phyloP scores from a whole-genome alignment of 2,888 invertebrate genomes.

The Sussaba pulchella region DNA sequence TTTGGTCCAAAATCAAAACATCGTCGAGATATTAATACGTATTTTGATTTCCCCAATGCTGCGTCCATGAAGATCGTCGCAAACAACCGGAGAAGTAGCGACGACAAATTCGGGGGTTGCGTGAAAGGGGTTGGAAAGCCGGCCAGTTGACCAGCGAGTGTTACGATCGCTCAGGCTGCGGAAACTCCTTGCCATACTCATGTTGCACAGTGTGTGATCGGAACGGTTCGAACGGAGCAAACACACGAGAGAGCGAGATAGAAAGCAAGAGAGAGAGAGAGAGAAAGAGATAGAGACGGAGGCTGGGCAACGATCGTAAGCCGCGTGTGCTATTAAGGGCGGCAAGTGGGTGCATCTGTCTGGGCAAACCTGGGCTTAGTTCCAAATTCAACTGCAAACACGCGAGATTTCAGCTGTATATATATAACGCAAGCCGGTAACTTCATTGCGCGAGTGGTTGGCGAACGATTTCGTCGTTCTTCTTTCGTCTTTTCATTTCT shows the following conservation, averaged over 20 bases:
- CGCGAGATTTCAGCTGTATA: constrained; percentile 69
- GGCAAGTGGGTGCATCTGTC: constrained; percentile 82
- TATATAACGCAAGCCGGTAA: constrained; percentile 1
- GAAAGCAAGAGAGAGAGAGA: constrained; percentile 16
- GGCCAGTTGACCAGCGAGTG: constrained; percentile 29
- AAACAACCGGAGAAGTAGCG: constrained; percentile 1
- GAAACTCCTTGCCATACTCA: constrained; percentile 23
- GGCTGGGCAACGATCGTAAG: constrained; percentile 60
- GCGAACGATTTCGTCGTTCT: constrained; percentile 30
- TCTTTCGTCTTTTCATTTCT: constrained; percentile 48
- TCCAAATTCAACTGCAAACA: constrained; percentile 81
- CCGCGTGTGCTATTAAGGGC: constrained; percentile 80
- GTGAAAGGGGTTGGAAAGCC: constrained; percentile 39
- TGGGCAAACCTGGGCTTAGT: constrained; percentile 82
- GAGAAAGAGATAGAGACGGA: constrained; percentile 14
- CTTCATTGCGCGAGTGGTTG: constrained; percentile 8
- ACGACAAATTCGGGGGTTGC: constrained; percentile 14
- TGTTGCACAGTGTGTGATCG: constrained; percentile 23
- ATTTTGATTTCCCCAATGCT: no score
- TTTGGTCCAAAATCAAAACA: no score
- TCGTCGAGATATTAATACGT: no score
- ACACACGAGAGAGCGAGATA: constrained; percentile 34
- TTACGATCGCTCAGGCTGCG: constrained; percentile 31
- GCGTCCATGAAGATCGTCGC: no score
- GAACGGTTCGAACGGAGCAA: no score